These are phyloP conservation scores for Notodonta dromedarius DNA, from an alignment of 2,888 invertebrate species.

Conservation along the genomic window DNA sequence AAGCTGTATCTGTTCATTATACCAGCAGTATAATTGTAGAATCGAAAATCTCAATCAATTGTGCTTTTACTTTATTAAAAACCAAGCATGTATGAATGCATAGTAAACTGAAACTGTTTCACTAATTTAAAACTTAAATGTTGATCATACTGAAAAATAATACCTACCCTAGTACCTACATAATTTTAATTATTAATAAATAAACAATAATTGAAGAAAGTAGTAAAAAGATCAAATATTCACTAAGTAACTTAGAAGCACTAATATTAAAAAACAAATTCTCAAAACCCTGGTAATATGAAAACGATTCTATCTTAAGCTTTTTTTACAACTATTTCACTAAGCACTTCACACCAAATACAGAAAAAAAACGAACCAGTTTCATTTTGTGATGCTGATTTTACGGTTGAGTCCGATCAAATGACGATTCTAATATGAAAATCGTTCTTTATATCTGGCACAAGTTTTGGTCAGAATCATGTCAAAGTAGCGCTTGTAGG, in stretches of 20 bases:
- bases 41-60: too few species aligned
- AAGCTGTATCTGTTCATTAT: too few species aligned
- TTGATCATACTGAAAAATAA: too few species aligned
- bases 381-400: constrained; percentile 50
- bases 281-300: neutral
- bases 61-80: neutral
- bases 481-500: constrained; percentile 25
- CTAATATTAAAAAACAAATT: constrained; percentile 7
- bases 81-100: neutral
- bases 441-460: constrained; percentile 50
- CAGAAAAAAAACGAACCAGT: constrained; percentile 50
- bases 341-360: constrained; percentile 29
- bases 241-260: neutral
- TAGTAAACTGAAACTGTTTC: neutral
- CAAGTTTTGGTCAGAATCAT: constrained; percentile 35
- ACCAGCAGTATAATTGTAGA: too few species aligned
- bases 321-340: constrained; percentile 15
- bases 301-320: neutral
- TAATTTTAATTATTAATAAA: too few species aligned
- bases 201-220: too few species aligned
- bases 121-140: neutral
- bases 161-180: too few species aligned
- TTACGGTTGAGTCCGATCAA: constrained; percentile 39
- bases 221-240: too few species aligned
- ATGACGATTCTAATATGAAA: constrained; percentile 41